Conservation (phyloP, 2,113 vertebrate genomes). For the Triplophysa tibetana region DNA sequence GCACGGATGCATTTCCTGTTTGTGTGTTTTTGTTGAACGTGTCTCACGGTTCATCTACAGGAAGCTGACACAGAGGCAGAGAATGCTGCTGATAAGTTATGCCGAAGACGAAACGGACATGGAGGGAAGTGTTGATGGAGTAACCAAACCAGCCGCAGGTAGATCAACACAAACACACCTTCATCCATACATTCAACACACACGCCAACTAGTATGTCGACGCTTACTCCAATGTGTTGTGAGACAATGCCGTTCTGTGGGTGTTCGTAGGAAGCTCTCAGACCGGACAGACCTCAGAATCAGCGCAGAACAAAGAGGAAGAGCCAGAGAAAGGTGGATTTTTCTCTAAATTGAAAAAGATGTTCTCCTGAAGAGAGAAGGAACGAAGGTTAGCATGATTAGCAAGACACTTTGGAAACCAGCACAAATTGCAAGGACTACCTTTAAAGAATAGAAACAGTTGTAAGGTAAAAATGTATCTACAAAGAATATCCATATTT, state of each 20-base stretch:
- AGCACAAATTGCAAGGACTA: background rate
- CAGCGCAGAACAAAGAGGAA: constrained; percentile 35
- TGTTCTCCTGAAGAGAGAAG: constrained; percentile 57
- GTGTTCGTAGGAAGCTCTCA: constrained; percentile 58
- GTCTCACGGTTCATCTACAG: constrained; percentile 62
- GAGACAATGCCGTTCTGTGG: constrained; percentile 34
- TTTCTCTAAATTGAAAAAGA: constrained; percentile 72
- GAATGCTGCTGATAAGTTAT: constrained; percentile 83
- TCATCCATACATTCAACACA: background rate
- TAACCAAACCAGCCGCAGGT: constrained; percentile 85
- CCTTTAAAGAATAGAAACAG: too few species aligned
- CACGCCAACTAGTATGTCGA: background rate
- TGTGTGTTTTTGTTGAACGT: background rate
- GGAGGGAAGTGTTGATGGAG: constrained; percentile 88
- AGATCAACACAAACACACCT: constrained; percentile 45
- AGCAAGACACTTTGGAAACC: background rate
- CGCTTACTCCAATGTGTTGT: background rate
- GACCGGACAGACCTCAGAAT: constrained; percentile 8
- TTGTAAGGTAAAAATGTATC: too few species aligned
- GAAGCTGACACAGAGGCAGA: constrained; percentile 85
- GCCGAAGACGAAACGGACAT: constrained; percentile 89
- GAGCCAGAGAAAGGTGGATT: constrained; percentile 64
- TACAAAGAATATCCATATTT: too few species aligned
- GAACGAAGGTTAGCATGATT: background rate
- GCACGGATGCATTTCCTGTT: background rate